phyloP scores from a whole-genome alignment of 2,888 invertebrate genomes.

The Chalcis sispes region DNA sequence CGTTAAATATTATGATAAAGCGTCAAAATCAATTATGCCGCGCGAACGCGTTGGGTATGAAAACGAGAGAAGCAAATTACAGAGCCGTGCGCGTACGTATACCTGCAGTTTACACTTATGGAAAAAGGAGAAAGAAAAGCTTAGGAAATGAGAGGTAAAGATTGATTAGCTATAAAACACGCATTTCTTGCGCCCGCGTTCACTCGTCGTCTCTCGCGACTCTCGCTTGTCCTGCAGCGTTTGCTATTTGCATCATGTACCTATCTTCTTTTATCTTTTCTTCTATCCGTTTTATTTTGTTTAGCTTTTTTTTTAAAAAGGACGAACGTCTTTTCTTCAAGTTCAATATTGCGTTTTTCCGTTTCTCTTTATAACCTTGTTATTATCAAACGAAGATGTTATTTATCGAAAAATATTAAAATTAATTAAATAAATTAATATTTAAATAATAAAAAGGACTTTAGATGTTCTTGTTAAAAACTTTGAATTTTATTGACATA shows the following conservation, averaged over 20 bases:
- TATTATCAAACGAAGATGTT: not conserved
- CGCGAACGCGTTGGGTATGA: too few relatives aligned
- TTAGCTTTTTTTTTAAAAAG: too few relatives aligned
- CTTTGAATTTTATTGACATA: too few relatives aligned
- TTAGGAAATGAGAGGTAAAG: constrained; percentile 24
- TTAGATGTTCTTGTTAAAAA: too few relatives aligned
- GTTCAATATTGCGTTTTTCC: too few relatives aligned
- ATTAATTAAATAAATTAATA: too few relatives aligned
- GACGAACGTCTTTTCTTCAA: too few relatives aligned
- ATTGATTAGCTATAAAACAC: constrained; percentile 47
- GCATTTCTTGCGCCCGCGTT: constrained; percentile 2
- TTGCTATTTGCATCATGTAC: constrained; percentile 37
- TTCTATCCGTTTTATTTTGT: not conserved
- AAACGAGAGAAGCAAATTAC: not conserved
- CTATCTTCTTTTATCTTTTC: not conserved
- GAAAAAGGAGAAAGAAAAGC: not conserved
- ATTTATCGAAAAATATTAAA: too few relatives aligned
- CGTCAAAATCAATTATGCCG: constrained; percentile 6
- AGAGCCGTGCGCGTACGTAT: not conserved
- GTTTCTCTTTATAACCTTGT: too few relatives aligned
- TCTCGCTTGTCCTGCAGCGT: not conserved
- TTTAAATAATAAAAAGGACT: not conserved
- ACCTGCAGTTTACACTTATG: not conserved
- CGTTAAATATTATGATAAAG: too few relatives aligned
- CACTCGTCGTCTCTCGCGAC: not conserved